Evolutionary conservation across 2,113 vertebrate genomes (phyloP), one percentile per base, ranked within the genome.

Genomic region (Clarias macrocephalus): DNA sequence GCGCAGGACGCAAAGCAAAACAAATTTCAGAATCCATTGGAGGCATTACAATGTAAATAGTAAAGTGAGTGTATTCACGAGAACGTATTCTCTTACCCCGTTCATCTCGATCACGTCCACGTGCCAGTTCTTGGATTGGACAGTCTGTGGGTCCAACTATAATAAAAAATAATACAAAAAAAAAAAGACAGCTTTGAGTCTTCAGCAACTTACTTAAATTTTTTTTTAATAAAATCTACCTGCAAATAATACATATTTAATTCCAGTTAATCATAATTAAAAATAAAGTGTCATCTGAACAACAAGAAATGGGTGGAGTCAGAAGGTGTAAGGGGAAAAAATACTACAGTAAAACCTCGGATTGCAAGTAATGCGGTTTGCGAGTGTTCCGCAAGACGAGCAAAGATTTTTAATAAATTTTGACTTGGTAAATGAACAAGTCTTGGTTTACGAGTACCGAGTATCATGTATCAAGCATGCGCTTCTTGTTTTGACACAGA

Each of bases 31-130:
- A 42, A 81, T 42, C 21, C 5, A 12, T 37, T 8, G 0, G 19
- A 57, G 4, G n/a, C 63, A 52, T 62, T 28, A 5, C 16, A 23
- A 5, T 42, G 10, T 7, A 28, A 60, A 18, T 1, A 15, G 48
- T 37, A 75, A 52, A 54, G 57, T 25, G 54, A 37, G 42, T 21
- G 52, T 62, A 4, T 79, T 11, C 8, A 23, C 1, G 60, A 23
- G 42, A 52, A 18, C 21, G 21, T 33, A 33, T 21, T 19, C 56
- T 28, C 94, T 96, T 92, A 99, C 98, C 96, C 98, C 98, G 0
- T 99, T 99, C 98, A 99, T 99, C 95, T 99, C 98, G 2, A 99
- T 99, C 94, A 99, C 97, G 0, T 99, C 97, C 90, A 97, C 95
- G 91, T 99, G 98, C 98, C 98, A 99, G 95, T 98, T 98, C 95